Percentiles rank a stretch among this genome's conserved stretches.
Evolutionary conservation across 2,797 vertebrate genomes (phyloP).

Genomic region (Pseudochirops corinnae): DNA sequence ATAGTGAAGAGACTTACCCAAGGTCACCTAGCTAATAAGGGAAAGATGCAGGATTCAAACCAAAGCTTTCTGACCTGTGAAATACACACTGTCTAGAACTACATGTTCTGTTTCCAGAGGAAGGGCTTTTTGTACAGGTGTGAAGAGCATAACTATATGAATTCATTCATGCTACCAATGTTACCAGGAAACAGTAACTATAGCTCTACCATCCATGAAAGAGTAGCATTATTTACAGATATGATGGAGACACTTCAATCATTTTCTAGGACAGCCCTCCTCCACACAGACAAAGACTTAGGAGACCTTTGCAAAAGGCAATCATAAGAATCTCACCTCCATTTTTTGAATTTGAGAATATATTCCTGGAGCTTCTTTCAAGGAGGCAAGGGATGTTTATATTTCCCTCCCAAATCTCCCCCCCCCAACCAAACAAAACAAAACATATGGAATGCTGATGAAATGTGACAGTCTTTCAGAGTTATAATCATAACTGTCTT

Average conservation of each 20-base stretch:
- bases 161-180: neutral
- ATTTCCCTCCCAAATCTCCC: neutral
- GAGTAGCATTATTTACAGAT: neutral
- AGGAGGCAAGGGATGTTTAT: constrained; percentile 1
- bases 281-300: neutral
- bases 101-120: neutral
- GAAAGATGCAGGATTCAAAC: neutral
- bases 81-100: neutral
- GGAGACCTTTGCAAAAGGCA: neutral
- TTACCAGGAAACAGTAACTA: neutral
- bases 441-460: neutral
- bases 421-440: neutral
- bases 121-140: neutral
- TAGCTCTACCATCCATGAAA: neutral
- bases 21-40: too few relatives aligned
- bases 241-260: neutral
- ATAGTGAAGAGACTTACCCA: neutral
- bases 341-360: neutral
- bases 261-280: neutral
- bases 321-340: constrained; percentile 13
- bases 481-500: neutral
- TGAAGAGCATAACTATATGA: neutral
- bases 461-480: constrained; percentile 16
- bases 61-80: neutral
- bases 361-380: neutral